phyloP scores from a whole-genome alignment of 2,888 invertebrate genomes.

The Mythimna ferrago region DNA sequence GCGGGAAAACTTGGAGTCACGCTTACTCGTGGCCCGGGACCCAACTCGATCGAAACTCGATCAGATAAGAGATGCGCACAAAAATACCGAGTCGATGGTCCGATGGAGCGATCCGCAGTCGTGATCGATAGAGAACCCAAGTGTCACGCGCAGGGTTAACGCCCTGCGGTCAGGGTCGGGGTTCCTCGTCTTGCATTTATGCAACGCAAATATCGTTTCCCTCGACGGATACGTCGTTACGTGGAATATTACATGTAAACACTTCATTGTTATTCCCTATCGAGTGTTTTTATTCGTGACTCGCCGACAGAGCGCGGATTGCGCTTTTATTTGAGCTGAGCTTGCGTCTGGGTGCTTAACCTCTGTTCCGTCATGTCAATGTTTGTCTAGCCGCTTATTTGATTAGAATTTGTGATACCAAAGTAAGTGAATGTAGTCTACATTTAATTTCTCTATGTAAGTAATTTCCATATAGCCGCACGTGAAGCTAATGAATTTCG shows the following conservation, averaged over 20 bases:
- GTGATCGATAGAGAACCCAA: slow-evolving; percentile 90
- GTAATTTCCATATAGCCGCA: slow-evolving; percentile 24
- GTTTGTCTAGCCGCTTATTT: slow-evolving; percentile 52
- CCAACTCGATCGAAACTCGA: slow-evolving; percentile 73
- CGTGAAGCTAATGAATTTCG: slow-evolving; percentile 30
- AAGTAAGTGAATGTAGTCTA: slow-evolving; percentile 12
- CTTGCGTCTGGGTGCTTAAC: slow-evolving; percentile 62
- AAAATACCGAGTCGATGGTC: slow-evolving; percentile 79
- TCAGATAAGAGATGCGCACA: slow-evolving; percentile 81
- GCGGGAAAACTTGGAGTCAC: slow-evolving; percentile 79
- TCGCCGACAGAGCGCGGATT: slow-evolving; percentile 61
- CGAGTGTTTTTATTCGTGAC: slow-evolving; percentile 77
- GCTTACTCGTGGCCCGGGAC: slow-evolving; percentile 70
- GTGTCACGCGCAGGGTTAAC: slow-evolving; percentile 89
- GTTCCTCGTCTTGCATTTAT: slow-evolving; percentile 81
- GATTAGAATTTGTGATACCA: slow-evolving; percentile 42
- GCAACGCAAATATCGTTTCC: slow-evolving; percentile 81
- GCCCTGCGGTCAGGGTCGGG: slow-evolving; percentile 89
- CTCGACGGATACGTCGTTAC: slow-evolving; percentile 84
- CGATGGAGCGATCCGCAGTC: slow-evolving; percentile 82
- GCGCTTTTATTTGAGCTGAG: slow-evolving; percentile 65
- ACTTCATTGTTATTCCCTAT: slow-evolving; percentile 85
- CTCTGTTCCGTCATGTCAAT: slow-evolving; percentile 55
- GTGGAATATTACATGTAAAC: slow-evolving; percentile 85
- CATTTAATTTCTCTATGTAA: slow-evolving; percentile 4